phyloP scores from a whole-genome alignment of 23 tunicate genomes.

The Trididemnum clinides region DNA sequence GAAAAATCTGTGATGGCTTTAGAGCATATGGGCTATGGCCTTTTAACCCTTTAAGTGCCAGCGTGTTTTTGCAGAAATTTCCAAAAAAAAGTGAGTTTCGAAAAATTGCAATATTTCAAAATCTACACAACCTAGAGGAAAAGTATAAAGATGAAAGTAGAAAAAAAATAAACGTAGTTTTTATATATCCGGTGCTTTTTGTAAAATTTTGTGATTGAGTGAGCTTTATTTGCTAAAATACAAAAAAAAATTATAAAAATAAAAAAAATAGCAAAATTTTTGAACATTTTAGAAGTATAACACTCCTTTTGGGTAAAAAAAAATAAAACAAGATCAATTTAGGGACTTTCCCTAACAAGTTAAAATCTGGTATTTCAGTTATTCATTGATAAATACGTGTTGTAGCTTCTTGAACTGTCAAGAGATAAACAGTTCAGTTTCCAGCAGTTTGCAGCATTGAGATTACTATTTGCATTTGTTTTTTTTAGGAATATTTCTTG shows the following conservation, averaged over 20 bases:
- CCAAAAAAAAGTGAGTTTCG: constrained; percentile 12
- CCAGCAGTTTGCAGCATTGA: constrained; percentile 31
- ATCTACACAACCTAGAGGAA: constrained; percentile 27
- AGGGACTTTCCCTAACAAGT: constrained; percentile 27
- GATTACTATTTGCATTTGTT: constrained; percentile 32
- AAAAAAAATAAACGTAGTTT: constrained; percentile 6
- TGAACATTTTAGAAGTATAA: constrained; percentile 12
- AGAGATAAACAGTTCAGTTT: neutral
- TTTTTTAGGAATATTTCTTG: constrained; percentile 24
- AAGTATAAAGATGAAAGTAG: constrained; percentile 17
- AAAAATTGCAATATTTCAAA: constrained; percentile 20
- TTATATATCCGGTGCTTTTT: too few species aligned
- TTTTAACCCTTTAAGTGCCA: too few species aligned
- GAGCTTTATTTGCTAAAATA: constrained; percentile 17
- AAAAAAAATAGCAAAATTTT: constrained; percentile 8
- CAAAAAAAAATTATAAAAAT: neutral
- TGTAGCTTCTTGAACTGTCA: constrained; percentile 18
- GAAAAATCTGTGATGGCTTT: neutral
- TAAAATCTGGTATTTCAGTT: neutral
- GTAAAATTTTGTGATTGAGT: constrained; percentile 28
- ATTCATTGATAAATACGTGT: constrained; percentile 19
- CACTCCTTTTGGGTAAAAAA: constrained; percentile 10
- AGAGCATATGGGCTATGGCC: constrained; percentile 25
- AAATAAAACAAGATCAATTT: constrained; percentile 22
- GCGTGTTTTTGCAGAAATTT: constrained; percentile 29